Evolutionary conservation across 53 echinoderm and acorn worm species (phyloP), one percentile per base, ranked within the genome.

Genomic region (Henricia sp.): DNA sequence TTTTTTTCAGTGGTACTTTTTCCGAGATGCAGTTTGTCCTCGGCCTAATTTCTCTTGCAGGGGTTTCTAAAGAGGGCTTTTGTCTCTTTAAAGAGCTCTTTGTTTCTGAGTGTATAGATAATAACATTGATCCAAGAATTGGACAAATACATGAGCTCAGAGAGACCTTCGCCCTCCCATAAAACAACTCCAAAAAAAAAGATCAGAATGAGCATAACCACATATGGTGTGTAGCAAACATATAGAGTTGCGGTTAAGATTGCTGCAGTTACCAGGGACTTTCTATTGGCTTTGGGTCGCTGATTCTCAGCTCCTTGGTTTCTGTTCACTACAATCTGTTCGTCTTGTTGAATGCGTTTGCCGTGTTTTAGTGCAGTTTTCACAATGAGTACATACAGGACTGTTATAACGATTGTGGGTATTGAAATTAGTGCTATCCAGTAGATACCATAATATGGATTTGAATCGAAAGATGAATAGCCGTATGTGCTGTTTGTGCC

Each of bases 41-140:
- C 21, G 8, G 16, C 53, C 21, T 53, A 53, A 16, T 10, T 10
- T 58, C 29, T 58, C 58, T 0, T 58, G 58, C 58, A 58, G 29
- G 58, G 27, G 33, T 52, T 52, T 72, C 52, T 72, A 0, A 72
- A 33, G 52, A 72, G 33, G n/a, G 28, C 50, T 35, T 29, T 48
- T 29, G 72, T 52, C 29, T 72, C 72, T 30, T 72, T 50, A 32
- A 33, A 52, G 9, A 72, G 51, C 33, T 52, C 72, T 52, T 72
- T 72, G 72, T 72, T 52, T 72, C 72, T 72, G 1, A 72, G 36
- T 24, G 52, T 33, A 34, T 72, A 72, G 52, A 72, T 72, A 4
- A 72, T 17, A 34, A 72, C 72, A 52, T 72, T 72, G 17, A 72
- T 50, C 72, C 72, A 72, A 35, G 72, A 72, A 51, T 72, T 72